Evolutionary conservation across 2,888 invertebrate species (phyloP), one percentile per base, ranked within the genome.

Genomic region (Tridacna crocea): DNA sequence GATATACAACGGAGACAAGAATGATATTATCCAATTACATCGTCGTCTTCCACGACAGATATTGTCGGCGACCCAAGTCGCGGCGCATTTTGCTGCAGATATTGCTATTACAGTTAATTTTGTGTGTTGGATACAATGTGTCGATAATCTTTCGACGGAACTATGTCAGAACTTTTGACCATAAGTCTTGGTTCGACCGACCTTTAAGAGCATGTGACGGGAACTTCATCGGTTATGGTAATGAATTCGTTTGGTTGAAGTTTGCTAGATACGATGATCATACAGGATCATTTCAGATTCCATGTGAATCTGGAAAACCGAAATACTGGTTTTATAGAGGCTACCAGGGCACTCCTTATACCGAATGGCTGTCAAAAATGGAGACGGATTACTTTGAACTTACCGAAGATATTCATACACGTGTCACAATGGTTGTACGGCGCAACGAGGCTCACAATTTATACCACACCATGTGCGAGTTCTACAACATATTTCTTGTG

Each of bases 391-490:
- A 61, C 15, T 48, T 46, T 12, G 22, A 70, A 17, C 61, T 51
- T n/a, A 63, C 76, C 0, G 65, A 65, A 6, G 48, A 66, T 55
- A 65, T 75, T 27, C 58, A 58, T 55, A 72, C 70, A 24, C 70
- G 73, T 11, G 27, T 76, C 15, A 77, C 86, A 2, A 36, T 86
- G 58, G 86, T 75, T 19, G 74, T 83, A 10, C 79, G 70, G 36
- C 72, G 86, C 27, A 82, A 76, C 15, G 86, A 86, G 66, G 86
- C 86, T 4, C 86, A 86, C 60, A 86, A 86, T 75, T 47, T 84
- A 4, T 86, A 86, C 58, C 86, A 86, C 68, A 86, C 86, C 22
- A 60, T 86, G 61, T 82, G 82, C 48, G 86, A 86, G 47, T 86
- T 79, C 72, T 84, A 80, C 47, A 86, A 86, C 72, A 73, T 86